Conservation (phyloP, 1,140 invertebrate species). For the Drosophila auraria region DNA sequence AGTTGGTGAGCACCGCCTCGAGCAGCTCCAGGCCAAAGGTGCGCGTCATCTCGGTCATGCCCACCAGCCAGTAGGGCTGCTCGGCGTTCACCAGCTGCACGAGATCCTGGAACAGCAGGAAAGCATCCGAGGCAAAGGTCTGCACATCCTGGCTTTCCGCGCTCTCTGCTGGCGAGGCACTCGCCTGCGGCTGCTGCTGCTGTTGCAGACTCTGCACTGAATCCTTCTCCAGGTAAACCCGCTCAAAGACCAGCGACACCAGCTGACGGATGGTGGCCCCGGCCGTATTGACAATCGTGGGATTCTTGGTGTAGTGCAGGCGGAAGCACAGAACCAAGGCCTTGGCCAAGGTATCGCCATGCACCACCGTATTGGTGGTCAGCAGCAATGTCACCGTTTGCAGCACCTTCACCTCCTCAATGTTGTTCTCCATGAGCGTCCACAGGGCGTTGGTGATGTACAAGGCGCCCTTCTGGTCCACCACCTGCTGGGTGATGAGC, state of each 20-base stretch:
- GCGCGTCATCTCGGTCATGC: slow-evolving; percentile 98
- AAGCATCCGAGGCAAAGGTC: slow-evolving; percentile 97
- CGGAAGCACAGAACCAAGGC: slow-evolving; percentile 98
- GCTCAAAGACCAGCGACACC: slow-evolving; percentile 98
- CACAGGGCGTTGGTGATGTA: slow-evolving; percentile 97
- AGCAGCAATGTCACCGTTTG: slow-evolving; percentile 97
- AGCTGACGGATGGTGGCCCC: slow-evolving; percentile 98
- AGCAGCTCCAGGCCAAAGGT: slow-evolving; percentile 98
- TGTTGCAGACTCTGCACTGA: slow-evolving; percentile 61
- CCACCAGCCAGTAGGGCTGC: slow-evolving; percentile 96
- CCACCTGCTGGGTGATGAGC: slow-evolving; percentile 92
- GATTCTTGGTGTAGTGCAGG: slow-evolving; percentile 94
- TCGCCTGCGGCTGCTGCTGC: slow-evolving; percentile 22
- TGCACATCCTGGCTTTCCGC: slow-evolving; percentile 87
- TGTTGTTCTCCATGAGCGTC: slow-evolving; percentile 95
- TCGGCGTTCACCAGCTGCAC: slow-evolving; percentile 98
- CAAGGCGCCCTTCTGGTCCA: slow-evolving; percentile 95
- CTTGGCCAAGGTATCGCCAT: slow-evolving; percentile 97
- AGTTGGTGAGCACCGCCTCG: slow-evolving; percentile 96
- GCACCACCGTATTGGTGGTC: slow-evolving; percentile 96
- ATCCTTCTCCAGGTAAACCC: slow-evolving; percentile 90
- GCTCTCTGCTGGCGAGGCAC: not conserved
- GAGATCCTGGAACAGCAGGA: slow-evolving; percentile 98
- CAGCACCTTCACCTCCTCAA: slow-evolving; percentile 97
- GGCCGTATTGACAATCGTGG: slow-evolving; percentile 98